Evolutionary conservation across 2,797 vertebrate genomes (phyloP), one percentile per base, ranked within the genome.

Genomic region (Cossypha heuglini): DNA sequence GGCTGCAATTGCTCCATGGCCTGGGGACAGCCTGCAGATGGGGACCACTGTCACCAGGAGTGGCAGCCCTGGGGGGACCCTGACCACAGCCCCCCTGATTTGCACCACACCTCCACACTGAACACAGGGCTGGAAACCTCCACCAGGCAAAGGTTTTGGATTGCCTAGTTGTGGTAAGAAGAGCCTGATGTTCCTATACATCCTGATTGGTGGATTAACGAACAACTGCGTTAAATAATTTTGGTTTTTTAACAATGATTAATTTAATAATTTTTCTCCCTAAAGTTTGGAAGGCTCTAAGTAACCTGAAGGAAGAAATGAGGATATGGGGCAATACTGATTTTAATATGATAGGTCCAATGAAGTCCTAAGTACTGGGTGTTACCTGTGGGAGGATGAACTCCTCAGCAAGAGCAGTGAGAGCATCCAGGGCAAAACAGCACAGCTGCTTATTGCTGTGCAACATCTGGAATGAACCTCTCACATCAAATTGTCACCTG

Each of bases 81-180:
- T 40, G 38, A 6, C 13, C 66, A 24, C 4, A 1, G 33, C 37
- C 40, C 54, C 64, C 57, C 28, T 11, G 14, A 8, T 45, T 24
- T 22, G 33, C 45, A 62, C 31, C 48, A 21, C 7, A 3, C 11
- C 57, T 57, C 59, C 49, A 1, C 57, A 4, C 61, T 45, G 54
- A 62, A 55, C 40, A n/a, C 18, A 31, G 15, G 26, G 42, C 58
- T 45, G 10, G 35, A 6, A 22, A 54, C 40, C 11, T 40, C 9
- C 62, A 22, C 28, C 26, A 37, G 66, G 64, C 10, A 43, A 35
- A 51, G 9, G 42, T 3, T 37, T 49, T 26, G 16, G 40, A 25
- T 67, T 68, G 11, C 26, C 78, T 1, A 0, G 19, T 11, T 2
- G 0, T 8, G 61, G 35, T 40, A 76, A 51, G n/a, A 58, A 43